Evolutionary conservation across 2,113 vertebrate species (phyloP).

Genomic region (Sturnira hondurensis): DNA sequence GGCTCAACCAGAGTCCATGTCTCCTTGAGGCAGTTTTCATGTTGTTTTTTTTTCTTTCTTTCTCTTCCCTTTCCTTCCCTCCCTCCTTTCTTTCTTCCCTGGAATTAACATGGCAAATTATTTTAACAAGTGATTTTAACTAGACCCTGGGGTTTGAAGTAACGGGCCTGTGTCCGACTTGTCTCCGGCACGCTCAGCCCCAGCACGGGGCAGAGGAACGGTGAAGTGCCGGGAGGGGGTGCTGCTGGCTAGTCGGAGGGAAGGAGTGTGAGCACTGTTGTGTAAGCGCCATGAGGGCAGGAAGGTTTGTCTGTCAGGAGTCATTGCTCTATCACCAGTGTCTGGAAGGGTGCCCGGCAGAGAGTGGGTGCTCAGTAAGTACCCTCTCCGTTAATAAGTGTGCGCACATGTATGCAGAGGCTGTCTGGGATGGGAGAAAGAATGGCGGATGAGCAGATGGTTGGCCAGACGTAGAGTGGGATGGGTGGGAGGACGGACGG

Average conservation of each 20-base stretch:
- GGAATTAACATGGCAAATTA: background rate
- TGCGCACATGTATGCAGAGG: background rate
- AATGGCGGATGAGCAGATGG: background rate
- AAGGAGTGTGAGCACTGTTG: background rate
- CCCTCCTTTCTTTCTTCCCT: background rate
- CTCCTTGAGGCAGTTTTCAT: background rate
- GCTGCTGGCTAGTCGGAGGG: background rate
- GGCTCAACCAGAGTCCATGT: background rate
- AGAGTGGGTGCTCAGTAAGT: background rate
- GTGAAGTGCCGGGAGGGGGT: background rate
- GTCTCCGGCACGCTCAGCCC: background rate
- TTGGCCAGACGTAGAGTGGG: too few relatives aligned
- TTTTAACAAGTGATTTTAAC: background rate
- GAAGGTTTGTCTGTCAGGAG: background rate
- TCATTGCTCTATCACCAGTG: rapidly evolving
- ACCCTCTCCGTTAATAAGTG: background rate
- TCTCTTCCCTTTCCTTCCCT: too few relatives aligned
- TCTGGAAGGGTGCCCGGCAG: background rate
- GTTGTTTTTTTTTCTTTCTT: too few relatives aligned
- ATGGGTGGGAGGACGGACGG: too few relatives aligned
- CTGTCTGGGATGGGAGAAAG: background rate
- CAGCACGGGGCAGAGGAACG: background rate
- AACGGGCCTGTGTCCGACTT: background rate
- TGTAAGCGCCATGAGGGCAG: background rate
- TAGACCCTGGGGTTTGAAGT: background rate